Evolutionary conservation across 2,888 invertebrate species (phyloP), one percentile per base, ranked within the genome.

Genomic region (Ennomos fuscantarius): DNA sequence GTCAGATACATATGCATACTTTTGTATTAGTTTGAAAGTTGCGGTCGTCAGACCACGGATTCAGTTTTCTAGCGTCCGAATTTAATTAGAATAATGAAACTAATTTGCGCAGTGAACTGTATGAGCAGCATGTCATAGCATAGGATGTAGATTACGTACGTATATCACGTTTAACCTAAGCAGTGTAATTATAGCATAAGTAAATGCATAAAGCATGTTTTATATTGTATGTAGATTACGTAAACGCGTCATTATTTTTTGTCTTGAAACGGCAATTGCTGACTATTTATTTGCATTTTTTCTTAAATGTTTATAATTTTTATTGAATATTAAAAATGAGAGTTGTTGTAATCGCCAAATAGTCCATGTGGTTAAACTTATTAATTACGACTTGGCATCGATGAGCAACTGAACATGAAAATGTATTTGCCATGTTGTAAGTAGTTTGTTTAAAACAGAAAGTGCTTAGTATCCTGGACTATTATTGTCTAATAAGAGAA

Each of bases 241-340:
- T 82, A 83, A 85, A 83, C 76, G 87, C 89, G 83, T 86, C 82
- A 80, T 84, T 87, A 81, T 78, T 41, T 34, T 79, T 89, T 86
- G 88, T 82, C 90, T 69, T 68, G 58, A 70, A 69, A 66, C 73
- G 92, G 84, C 87, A 81, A 68, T 81, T 69, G 90, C 92, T 89
- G 86, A 87, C 88, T 91, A 92, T 92, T 91, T 92, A 91, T 92
- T 91, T 89, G 90, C 89, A 89, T 87, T 86, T 86, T 85, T 84
- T 83, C 84, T 82, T 86, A 84, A 87, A 89, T 84, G 86, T 88
- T 89, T 90, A 86, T 89, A 82, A 84, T 87, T 89, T 89, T 86
- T 82, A 82, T 61, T 62, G 50, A 65, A 81, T 82, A 84, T 82
- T 78, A 79, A 82, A 79, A 66, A 56, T 64, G 58, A 65, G 56